Evolutionary conservation across 2,797 vertebrate species (phyloP).

Genomic region (Crocidura indochinensis): DNA sequence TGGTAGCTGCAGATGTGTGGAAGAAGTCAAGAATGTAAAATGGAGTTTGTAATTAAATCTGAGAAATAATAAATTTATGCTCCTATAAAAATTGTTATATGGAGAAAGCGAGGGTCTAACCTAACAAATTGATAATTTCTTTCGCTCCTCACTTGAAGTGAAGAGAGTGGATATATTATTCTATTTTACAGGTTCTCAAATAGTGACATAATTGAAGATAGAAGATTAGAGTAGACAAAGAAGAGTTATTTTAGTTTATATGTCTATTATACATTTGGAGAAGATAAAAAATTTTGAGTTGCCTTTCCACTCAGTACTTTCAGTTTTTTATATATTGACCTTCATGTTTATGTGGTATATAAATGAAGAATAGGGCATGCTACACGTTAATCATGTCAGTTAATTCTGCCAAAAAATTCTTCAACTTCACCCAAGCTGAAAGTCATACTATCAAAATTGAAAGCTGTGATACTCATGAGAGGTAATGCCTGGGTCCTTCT

Average conservation of each 20-base stretch:
- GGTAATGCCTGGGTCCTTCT: slow-evolving; percentile 72
- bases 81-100: neutral
- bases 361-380: neutral
- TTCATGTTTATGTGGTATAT: neutral
- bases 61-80: neutral
- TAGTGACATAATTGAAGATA: too few species aligned
- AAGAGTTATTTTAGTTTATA: too few species aligned
- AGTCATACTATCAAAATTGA: slow-evolving; percentile 56
- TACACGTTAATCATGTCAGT: neutral
- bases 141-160: neutral
- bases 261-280: neutral
- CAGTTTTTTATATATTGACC: neutral
- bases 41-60: neutral
- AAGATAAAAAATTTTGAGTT: neutral
- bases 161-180: neutral
- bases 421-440: slow-evolving; percentile 64
- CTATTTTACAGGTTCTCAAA: too few species aligned
- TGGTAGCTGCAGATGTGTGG: neutral
- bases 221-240: too few species aligned
- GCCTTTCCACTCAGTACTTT: neutral
- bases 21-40: neutral
- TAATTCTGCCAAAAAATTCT: neutral
- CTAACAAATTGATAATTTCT: neutral
- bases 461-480: slow-evolving; percentile 51
- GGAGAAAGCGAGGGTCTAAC: neutral